Evolutionary conservation across 2,797 vertebrate genomes (phyloP), one percentile per base, ranked within the genome.

Genomic region (Anguilla pacifica): DNA sequence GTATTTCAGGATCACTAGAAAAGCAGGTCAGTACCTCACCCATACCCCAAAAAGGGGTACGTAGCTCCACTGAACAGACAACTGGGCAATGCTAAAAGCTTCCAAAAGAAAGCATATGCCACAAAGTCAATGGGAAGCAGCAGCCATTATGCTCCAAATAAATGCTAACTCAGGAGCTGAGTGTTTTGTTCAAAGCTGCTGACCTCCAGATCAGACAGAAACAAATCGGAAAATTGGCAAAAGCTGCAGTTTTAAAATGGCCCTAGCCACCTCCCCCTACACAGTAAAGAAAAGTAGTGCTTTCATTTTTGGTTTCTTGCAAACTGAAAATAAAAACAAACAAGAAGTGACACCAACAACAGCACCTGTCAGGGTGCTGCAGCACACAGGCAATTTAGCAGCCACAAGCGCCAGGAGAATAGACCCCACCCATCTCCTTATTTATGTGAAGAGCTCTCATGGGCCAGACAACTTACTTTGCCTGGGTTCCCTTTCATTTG

Each of bases 401-500:
- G 79, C 79, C 79, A 49, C 43, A 46, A 49, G 7, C 22, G 6
- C 43, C 46, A 10, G 79, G 79, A 82, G 10, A 82, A 77, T 6
- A 35, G 31, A 77, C 35, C 74, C 74, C 17, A 31, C 74, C 46
- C 79, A 82, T 11, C 46, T 49, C 79, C 46, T n/a, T 22, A 49
- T 82, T 49, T 51, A 25, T 5, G 43, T 25, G 67, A 84, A 49
- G 11, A 72, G 22, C 67, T 85, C 53, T 35, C 22, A 22, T 72
- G 83, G 70, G 79, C 31, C 28, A 74, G 49, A 25, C 81, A 31
- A 51, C 55, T 72, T 28, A 43, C 53, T 6, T 59, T 83, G 31
- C 51, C 67, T 88, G 72, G 31, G 70, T 86, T 86, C 85, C 72
- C 31, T 79, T 85, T 61, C 31, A 85, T 59, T 61, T 79, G 67